Evolutionary conservation across 2,113 vertebrate genomes (phyloP), one percentile per base, ranked within the genome.

Genomic region (Anoura caudifer): DNA sequence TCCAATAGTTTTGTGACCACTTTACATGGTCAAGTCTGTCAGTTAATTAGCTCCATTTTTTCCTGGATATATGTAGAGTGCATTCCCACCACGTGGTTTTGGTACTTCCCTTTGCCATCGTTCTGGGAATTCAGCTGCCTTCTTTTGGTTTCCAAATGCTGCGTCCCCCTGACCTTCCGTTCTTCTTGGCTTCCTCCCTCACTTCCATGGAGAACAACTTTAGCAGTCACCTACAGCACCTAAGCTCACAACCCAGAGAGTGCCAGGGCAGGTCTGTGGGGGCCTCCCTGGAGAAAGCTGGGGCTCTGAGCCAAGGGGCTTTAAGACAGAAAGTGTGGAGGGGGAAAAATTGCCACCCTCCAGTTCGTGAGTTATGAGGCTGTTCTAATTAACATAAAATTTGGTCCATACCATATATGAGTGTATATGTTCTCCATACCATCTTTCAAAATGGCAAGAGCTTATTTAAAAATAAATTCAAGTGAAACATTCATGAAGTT

Each of bases 181-280:
- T 83, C 38, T 95, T 67, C 11, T 73, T 72, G 36, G 6, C 10
- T 56, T 91, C 31, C 28, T 96, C 11, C 31, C 45, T 54, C 63
- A 31, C 50, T 92, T 77, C 56, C 3, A 2, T 63, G 41, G 47
- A 22, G 41, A 79, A 77, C 3, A 24, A 80, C 41, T 47, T 47
- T 8, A 47, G 26, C 70, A 56, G 26, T 76, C n/a, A 12, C 31
- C 84, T 38, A 9, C 22, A 9, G 26, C 17, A 59, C 45, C 20
- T 0, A 0, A 45, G 50, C 63, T 84, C 17, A 31, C 22, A 0
- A 14, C 2, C 3, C 9, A 63, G 47, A 0, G 0, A 5, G 6
- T 7, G 8, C 54, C 11, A 36, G 45, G 45, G 61, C 16, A 63
- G 36, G 14, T 76, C 41, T 43, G 2, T 70, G 79, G 13, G 33